Base-by-base conservation (phyloP, 2,113 vertebrate species). In the Sinocyclocheilus grahami region DNA sequence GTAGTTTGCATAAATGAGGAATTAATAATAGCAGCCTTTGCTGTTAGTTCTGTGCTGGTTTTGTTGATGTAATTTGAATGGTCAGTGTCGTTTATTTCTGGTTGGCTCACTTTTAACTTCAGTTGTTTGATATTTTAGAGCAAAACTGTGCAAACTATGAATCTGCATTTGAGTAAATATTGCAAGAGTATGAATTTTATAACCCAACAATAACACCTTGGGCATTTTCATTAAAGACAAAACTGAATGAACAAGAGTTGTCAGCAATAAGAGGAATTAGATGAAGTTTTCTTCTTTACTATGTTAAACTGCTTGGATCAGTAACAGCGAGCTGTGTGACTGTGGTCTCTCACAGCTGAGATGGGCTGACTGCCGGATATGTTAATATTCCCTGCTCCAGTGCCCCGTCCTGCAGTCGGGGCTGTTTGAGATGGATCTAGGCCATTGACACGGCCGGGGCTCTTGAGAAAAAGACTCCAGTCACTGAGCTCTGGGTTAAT, bases 371-470 rank as follows among this genome's bases (percentile, higher is more conserved):
- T n/a, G 30, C 39, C 91, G 90, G 88, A 93, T 91, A 88, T 90
- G 86, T 80, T 85, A 91, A 90, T 90, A 69, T 85, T 78, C 30
- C 87, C 82, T 77, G 84, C 86, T 90, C 90, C 87, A 67, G 60
- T 78, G 82, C 76, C 83, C 77, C 82, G 84, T 77, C 82, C 10
- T 79, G 62, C 30, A 78, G 55, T 71, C n/a, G 84, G 88, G 86
- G 91, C 92, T 94, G 91, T 92, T 94, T 93, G 84, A 33, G 90
- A 92, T 94, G 92, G 76, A 94, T 92, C 93, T 93, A 91, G 94
- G 93, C 92, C 94, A 92, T 87, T 65, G 87, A 90, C 87, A 89
- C 69, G 69, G 30, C 30, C 30, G 2, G 89, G 87, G 87, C 85
- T 85, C 22, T 75, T 78, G 20, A 53, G 90, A 82, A 88, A 88